Conservation (phyloP, 2,888 invertebrate genomes). For the Aleiodes leptofemur region DNA sequence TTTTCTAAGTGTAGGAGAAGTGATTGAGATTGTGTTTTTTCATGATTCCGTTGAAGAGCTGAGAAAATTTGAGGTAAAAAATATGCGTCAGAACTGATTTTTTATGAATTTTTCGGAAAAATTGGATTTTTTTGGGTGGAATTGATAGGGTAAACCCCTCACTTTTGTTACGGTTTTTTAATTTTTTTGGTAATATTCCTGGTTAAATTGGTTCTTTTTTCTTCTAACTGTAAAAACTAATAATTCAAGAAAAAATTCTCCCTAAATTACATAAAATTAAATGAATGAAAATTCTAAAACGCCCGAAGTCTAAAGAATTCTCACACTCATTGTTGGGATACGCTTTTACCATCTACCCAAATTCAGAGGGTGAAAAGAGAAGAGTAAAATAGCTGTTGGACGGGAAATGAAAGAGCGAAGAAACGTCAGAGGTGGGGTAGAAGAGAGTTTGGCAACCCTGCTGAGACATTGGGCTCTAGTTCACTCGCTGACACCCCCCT, state of each 20-base stretch:
- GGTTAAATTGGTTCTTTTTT: too few relatives aligned
- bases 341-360: constrained; percentile 38
- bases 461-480: constrained; percentile 67
- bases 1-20: too few relatives aligned
- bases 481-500: constrained; percentile 68
- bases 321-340: constrained; percentile 59
- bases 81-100: too few relatives aligned
- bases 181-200: too few relatives aligned
- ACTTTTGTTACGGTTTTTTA: too few relatives aligned
- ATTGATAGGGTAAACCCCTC: too few relatives aligned
- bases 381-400: constrained; percentile 21
- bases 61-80: too few relatives aligned
- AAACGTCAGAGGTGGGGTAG: constrained; percentile 25
- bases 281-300: constrained; percentile 8
- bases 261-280: neutral
- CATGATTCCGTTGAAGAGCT: too few relatives aligned
- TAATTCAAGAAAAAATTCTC: neutral
- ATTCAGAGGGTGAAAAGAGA: constrained; percentile 19
- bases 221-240: neutral
- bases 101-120: too few relatives aligned
- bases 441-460: constrained; percentile 61
- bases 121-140: too few relatives aligned
- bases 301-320: constrained; percentile 56
- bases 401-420: neutral
- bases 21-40: too few relatives aligned